Conservation (phyloP, 2,113 vertebrate genomes). For the Boulengerochromis microlepis region DNA sequence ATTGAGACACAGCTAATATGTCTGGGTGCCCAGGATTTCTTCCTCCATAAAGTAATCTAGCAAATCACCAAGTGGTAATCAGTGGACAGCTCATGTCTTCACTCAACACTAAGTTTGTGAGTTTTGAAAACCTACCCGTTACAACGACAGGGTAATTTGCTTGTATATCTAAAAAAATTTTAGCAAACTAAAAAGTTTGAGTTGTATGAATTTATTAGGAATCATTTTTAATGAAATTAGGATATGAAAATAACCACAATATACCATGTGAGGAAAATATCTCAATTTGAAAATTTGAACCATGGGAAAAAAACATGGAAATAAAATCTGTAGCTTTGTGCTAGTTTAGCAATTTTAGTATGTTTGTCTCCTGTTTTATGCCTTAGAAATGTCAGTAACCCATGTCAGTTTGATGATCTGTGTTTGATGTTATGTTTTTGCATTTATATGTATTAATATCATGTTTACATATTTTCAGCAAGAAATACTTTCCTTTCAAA, state of each 20-base stretch:
- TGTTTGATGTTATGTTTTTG: not conserved
- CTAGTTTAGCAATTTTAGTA: not conserved
- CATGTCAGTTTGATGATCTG: not conserved
- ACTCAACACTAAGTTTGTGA: not conserved
- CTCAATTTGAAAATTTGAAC: not conserved
- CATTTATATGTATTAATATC: not conserved
- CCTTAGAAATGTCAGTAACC: not conserved
- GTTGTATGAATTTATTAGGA: not conserved
- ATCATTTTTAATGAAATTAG: not conserved
- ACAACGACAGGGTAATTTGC: not conserved
- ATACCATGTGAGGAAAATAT: not conserved
- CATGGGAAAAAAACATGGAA: not conserved
- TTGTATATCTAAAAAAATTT: not conserved
- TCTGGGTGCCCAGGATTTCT: not conserved
- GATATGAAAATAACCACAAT: not conserved
- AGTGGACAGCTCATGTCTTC: not conserved
- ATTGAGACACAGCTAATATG: not conserved
- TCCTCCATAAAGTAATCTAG: not conserved
- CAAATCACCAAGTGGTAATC: not conserved
- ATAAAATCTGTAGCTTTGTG: not conserved
- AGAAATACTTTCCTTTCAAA: not conserved
- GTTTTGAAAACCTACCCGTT: not conserved
- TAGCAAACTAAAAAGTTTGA: not conserved
- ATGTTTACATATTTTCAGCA: not conserved
- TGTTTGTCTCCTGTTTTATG: not conserved